A percentile compares a stretch with the other conserved stretches of the same genome.
phyloP scores from a whole-genome alignment of 2,797 vertebrate species.

The Sciaenops ocellatus region DNA sequence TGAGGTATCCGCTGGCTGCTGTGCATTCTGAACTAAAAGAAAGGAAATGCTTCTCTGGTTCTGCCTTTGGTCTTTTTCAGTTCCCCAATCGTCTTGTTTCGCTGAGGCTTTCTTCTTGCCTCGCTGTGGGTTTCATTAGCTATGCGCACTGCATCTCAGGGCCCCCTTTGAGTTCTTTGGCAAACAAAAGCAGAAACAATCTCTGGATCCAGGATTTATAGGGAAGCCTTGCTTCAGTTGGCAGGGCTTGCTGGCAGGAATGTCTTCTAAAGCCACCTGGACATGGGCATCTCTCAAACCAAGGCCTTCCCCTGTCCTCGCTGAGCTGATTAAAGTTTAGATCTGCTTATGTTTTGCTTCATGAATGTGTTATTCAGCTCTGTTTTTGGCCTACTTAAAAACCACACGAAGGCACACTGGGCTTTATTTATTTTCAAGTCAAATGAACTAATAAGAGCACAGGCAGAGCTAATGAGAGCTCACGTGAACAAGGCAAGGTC shows the following conservation, averaged over 20 bases:
- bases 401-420: neutral
- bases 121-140: constrained; percentile 71
- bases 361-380: neutral
- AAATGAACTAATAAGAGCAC: neutral
- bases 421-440: neutral
- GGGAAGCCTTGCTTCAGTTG: constrained; percentile 53
- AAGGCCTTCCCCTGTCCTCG: neutral
- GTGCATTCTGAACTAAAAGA: constrained; percentile 33
- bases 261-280: constrained; percentile 64
- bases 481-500: neutral
- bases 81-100: constrained; percentile 56
- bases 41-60: constrained; percentile 43
- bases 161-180: constrained; percentile 64
- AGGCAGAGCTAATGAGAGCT: neutral
- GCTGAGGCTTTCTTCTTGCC: constrained; percentile 46
- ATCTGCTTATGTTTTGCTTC: constrained; percentile 16
- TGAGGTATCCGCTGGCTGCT: constrained; percentile 7
- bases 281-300: constrained; percentile 26
- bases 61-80: constrained; percentile 47
- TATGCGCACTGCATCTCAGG: constrained; percentile 67
- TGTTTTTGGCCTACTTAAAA: neutral
- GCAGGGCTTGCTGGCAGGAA: constrained; percentile 44
- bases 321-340: constrained; percentile 17
- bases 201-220: constrained; percentile 70
- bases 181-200: constrained; percentile 70